Percentiles rank a stretch among this genome's conserved stretches.
Evolutionary conservation across 2,113 vertebrate species (phyloP).

Genomic region (Mesoclemmys tuberculata): DNA sequence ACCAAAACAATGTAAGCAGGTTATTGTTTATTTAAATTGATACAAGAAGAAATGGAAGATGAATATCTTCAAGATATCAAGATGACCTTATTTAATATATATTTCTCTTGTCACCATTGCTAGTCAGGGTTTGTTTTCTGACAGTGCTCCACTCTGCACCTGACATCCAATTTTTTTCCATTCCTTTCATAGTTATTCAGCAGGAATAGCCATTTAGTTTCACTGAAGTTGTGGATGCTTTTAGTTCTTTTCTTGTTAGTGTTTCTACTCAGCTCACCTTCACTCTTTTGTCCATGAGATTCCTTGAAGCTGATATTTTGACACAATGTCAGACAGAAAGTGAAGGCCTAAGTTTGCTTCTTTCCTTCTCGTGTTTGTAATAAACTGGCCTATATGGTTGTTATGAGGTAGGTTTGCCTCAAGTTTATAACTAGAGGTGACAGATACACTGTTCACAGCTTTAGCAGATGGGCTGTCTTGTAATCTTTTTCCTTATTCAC

Average conservation of each 20-base stretch:
- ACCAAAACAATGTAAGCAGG: conserved; percentile 8
- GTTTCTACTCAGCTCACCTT: conserved; percentile 47
- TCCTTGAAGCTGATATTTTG: conserved; percentile 72
- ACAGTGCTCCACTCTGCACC: conserved; percentile 33
- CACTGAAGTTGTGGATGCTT: conserved; percentile 23
- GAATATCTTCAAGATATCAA: conserved; percentile 29
- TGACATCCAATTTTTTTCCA: conserved; percentile 52
- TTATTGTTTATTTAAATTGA: background rate
- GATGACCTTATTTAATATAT: conserved; percentile 22
- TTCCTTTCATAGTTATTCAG: conserved; percentile 30
- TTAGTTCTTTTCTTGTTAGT: conserved; percentile 65
- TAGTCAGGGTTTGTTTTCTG: background rate
- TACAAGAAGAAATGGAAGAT: background rate
- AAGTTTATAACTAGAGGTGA: conserved; percentile 67
- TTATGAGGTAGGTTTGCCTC: conserved; percentile 57
- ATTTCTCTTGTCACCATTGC: background rate
- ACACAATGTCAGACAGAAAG: conserved; percentile 60
- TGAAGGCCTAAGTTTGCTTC: conserved; percentile 57
- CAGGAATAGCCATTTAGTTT: conserved; percentile 52
- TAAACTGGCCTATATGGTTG: conserved; percentile 74
- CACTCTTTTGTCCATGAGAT: conserved; percentile 33
- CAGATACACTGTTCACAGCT: conserved; percentile 60
- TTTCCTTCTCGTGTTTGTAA: conserved; percentile 69
- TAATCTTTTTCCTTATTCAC: conserved; percentile 65
- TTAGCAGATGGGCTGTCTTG: conserved; percentile 63